phyloP scores from a whole-genome alignment of 2,797 vertebrate species.

The Anableps anableps region DNA sequence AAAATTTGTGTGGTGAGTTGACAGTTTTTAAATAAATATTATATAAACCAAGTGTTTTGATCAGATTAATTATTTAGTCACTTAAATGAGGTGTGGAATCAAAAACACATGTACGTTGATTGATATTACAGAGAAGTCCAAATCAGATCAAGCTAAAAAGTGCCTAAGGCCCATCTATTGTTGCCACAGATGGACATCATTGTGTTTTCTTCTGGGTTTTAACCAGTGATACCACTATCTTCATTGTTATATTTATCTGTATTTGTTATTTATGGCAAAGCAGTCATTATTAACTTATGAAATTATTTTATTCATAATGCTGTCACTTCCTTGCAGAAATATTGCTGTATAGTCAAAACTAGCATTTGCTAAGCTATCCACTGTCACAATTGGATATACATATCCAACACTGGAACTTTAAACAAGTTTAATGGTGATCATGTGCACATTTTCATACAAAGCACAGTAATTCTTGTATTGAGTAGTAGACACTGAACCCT shows the following conservation, averaged over 20 bases:
- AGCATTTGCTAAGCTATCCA: not conserved
- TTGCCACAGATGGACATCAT: not conserved
- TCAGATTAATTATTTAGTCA: not conserved
- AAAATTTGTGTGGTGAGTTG: constrained; percentile 12
- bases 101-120: not conserved
- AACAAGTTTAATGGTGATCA: not conserved
- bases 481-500: not conserved
- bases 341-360: not conserved
- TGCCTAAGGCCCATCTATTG: not conserved
- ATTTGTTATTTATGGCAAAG: too few relatives aligned
- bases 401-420: not conserved
- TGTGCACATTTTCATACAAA: not conserved
- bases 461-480: too few relatives aligned
- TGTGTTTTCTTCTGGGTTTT: not conserved
- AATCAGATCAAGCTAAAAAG: not conserved
- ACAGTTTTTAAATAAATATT: not conserved
- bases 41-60: not conserved
- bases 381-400: not conserved
- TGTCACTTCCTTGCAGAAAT: not conserved
- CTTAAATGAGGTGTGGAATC: not conserved
- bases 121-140: not conserved
- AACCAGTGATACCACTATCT: not conserved
- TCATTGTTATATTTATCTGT: not conserved
- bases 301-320: too few relatives aligned
- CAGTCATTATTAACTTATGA: too few relatives aligned